Evolutionary conservation across 2,113 vertebrate species (phyloP).

Genomic region (Ctenodactylus gundi): DNA sequence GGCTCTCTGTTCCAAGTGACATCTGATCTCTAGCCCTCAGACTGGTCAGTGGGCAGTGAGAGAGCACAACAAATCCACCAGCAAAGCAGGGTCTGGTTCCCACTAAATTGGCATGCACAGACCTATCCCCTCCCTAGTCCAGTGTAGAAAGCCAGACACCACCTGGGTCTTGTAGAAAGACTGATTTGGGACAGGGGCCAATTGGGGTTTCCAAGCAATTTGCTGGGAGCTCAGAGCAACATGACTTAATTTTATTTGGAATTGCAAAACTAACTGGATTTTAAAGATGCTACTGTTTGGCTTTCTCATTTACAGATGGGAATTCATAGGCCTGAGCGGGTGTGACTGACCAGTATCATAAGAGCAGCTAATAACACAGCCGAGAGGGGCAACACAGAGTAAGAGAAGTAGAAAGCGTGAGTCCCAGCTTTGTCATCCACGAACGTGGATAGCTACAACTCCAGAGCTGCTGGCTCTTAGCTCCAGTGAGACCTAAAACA

Average conservation of each 20-base stretch:
- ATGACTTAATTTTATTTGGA: not conserved
- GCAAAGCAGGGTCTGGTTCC: not conserved
- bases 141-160: not conserved
- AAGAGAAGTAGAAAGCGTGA: not conserved
- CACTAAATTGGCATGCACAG: not conserved
- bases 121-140: not conserved
- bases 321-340: not conserved
- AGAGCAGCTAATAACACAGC: not conserved
- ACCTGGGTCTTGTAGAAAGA: not conserved
- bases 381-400: not conserved
- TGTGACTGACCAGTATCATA: not conserved
- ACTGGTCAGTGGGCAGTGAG: not conserved
- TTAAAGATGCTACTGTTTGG: not conserved
- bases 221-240: not conserved
- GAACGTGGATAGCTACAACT: fast-evolving
- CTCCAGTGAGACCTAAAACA: not conserved
- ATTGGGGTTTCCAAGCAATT: not conserved
- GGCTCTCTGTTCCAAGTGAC: not conserved
- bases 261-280: not conserved
- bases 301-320: not conserved
- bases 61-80: not conserved
- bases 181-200: not conserved
- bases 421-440: not conserved
- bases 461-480: not conserved
- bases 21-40: not conserved